Conservation (phyloP, 2,797 vertebrate genomes). For the Ctenopoma kingsleyae region DNA sequence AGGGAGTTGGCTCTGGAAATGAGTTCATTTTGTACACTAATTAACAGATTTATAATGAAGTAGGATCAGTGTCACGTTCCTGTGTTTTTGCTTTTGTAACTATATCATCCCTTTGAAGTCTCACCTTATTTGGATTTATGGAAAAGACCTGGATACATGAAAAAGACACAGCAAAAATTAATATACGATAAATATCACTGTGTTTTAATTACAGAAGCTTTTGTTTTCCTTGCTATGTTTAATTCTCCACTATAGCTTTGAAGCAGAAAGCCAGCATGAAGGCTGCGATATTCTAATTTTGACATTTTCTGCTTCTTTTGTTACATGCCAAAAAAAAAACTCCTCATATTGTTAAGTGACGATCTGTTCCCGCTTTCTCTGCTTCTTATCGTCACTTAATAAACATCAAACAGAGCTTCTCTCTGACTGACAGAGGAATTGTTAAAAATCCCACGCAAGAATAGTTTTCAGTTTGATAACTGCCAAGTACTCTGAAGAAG, state of each 20-base stretch:
- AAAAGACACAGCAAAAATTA: conserved; percentile 65
- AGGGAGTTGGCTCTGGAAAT: conserved; percentile 63
- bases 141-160: conserved; percentile 38
- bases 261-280: conserved; percentile 46
- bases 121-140: conserved; percentile 34
- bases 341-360: conserved; percentile 46
- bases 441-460: conserved; percentile 34
- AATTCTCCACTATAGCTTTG: conserved; percentile 60
- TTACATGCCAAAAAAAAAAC: conserved; percentile 44
- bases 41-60: conserved; percentile 67
- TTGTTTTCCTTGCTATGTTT: conserved; percentile 57
- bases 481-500: conserved; percentile 30
- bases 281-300: conserved; percentile 70
- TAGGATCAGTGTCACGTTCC: conserved; percentile 55
- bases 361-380: conserved; percentile 39
- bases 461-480: conserved; percentile 47
- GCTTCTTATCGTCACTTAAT: conserved; percentile 54
- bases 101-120: conserved; percentile 59
- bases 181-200: conserved; percentile 59
- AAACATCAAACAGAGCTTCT: conserved; percentile 49
- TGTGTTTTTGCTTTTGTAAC: conserved; percentile 29
- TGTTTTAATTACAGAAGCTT: conserved; percentile 64
- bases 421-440: conserved; percentile 47
- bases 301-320: conserved; percentile 65
- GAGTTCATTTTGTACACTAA: conserved; percentile 67